Evolutionary conservation across 2,113 vertebrate species (phyloP).

Genomic region (Verasper variegatus): DNA sequence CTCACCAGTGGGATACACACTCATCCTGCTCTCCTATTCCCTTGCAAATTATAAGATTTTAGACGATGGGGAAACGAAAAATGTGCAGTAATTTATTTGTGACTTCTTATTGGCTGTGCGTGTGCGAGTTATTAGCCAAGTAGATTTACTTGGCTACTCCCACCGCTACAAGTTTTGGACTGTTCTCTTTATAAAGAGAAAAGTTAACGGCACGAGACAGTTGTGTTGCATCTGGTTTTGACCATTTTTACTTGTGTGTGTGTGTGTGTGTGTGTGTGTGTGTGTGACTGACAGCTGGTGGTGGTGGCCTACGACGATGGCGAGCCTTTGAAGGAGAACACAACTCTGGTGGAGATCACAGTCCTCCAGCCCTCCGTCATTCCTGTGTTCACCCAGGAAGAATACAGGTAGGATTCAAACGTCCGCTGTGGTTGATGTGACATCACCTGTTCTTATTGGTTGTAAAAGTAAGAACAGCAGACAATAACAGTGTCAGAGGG

Average conservation of each 20-base stretch:
- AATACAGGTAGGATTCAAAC: constrained; percentile 87
- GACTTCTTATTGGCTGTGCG: constrained; percentile 2
- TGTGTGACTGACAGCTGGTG: constrained; percentile 82
- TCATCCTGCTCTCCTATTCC: constrained; percentile 20
- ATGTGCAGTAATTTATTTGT: too few relatives aligned
- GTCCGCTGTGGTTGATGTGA: not conserved
- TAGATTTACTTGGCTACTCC: constrained; percentile 7
- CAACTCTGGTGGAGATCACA: constrained; percentile 88
- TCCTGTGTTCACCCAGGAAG: constrained; percentile 93
- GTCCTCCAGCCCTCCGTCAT: constrained; percentile 96
- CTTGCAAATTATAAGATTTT: constrained; percentile 41
- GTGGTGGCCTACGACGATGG: constrained; percentile 94
- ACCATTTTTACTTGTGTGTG: not conserved
- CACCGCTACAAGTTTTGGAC: too few relatives aligned
- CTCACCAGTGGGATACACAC: constrained; percentile 32
- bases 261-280: not conserved
- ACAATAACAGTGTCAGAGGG: too few relatives aligned
- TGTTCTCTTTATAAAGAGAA: not conserved
- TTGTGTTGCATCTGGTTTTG: not conserved
- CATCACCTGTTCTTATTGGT: not conserved
- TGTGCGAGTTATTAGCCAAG: constrained; percentile 7
- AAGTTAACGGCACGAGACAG: too few relatives aligned
- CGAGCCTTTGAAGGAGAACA: constrained; percentile 89
- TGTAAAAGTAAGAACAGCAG: too few relatives aligned
- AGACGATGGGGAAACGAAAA: not conserved